phyloP scores from a whole-genome alignment of 2,797 vertebrate genomes.

The Pterois miles region DNA sequence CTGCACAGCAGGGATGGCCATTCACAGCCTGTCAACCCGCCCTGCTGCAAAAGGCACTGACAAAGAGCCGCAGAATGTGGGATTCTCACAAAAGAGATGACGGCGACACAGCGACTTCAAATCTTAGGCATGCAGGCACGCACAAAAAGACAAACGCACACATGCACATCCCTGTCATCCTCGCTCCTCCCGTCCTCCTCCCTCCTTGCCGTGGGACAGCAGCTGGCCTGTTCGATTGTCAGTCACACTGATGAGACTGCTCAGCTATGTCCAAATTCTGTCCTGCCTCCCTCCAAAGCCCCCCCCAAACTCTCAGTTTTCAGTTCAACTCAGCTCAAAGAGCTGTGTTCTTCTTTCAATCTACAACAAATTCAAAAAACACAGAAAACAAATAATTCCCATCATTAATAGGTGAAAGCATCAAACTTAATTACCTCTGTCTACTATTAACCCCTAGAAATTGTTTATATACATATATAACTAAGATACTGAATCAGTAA shows the following conservation, averaged over 20 bases:
- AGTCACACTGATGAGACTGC: constrained; percentile 69
- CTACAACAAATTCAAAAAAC: background rate
- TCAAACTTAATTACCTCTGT: background rate
- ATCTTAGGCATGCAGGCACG: constrained; percentile 66
- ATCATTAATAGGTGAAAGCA: background rate
- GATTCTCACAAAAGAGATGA: constrained; percentile 71
- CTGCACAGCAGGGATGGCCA: constrained; percentile 76
- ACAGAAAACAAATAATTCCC: background rate
- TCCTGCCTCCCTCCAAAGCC: constrained; percentile 39
- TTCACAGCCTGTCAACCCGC: constrained; percentile 80
- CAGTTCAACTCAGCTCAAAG: background rate
- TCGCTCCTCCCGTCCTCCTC: constrained; percentile 38
- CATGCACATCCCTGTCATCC: constrained; percentile 45
- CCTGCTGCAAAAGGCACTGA: constrained; percentile 60
- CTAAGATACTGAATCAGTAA: background rate
- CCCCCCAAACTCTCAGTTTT: background rate
- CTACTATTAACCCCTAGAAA: background rate
- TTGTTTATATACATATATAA: background rate
- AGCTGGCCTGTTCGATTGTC: constrained; percentile 71
- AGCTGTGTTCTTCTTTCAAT: background rate
- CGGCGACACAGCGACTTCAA: constrained; percentile 72
- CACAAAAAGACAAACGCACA: constrained; percentile 55
- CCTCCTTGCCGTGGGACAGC: constrained; percentile 59
- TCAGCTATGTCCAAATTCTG: constrained; percentile 67
- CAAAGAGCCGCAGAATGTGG: constrained; percentile 74